These are phyloP conservation scores for Boloria selene DNA, from an alignment of 2,888 invertebrate species.

Conservation along the genomic window DNA sequence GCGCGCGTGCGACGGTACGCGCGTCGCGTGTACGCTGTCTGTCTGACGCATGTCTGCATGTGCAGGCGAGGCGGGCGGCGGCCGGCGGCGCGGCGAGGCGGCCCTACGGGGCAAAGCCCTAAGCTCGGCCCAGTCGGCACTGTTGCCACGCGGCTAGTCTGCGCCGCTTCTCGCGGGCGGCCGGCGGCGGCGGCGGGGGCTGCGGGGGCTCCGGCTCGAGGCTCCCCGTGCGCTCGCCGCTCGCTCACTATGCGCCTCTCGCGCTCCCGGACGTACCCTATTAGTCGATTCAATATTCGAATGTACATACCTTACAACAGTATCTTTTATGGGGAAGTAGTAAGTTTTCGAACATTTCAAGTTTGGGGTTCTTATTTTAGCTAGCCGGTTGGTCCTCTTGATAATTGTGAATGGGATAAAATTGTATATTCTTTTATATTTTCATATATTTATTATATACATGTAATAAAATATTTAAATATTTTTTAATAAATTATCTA, in stretches of 20 bases:
- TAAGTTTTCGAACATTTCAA: constrained; percentile 64
- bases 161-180: constrained; percentile 72
- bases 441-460: constrained; percentile 22
- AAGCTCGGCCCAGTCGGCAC: constrained; percentile 49
- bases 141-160: constrained; percentile 72
- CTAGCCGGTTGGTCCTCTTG: constrained; percentile 20
- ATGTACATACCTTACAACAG: constrained; percentile 35
- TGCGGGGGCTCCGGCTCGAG: constrained; percentile 47
- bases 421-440: constrained; percentile 17
- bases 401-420: constrained; percentile 4
- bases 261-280: constrained; percentile 59
- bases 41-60: constrained; percentile 73
- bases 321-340: constrained; percentile 54
- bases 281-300: constrained; percentile 39
- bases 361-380: constrained; percentile 33
- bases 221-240: constrained; percentile 48
- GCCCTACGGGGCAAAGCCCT: constrained; percentile 71
- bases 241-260: constrained; percentile 56
- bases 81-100: constrained; percentile 57
- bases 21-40: constrained; percentile 37
- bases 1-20: constrained; percentile 22
- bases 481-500: constrained; percentile 3
- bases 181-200: constrained; percentile 51
- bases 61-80: constrained; percentile 77
- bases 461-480: constrained; percentile 12